Percentiles rank a stretch among this genome's conserved stretches.
Evolutionary conservation across 2,888 invertebrate genomes (phyloP).

Genomic region (Xanthia togata): DNA sequence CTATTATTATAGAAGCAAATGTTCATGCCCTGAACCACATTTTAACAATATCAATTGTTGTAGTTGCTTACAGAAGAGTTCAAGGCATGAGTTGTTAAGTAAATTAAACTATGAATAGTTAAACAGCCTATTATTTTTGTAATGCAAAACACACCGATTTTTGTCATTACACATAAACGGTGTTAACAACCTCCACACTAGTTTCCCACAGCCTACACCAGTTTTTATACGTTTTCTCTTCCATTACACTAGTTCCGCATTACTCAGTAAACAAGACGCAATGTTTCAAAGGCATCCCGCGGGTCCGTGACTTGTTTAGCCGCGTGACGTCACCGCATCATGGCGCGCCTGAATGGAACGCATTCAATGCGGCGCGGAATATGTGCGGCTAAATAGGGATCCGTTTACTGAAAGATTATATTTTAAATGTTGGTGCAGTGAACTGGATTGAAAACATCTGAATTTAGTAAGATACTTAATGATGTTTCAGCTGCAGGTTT

Average conservation of each 20-base stretch:
- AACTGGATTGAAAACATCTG: background rate
- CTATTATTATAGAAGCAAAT: background rate
- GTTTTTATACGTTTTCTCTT: background rate
- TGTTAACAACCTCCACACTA: background rate
- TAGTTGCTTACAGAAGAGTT: background rate
- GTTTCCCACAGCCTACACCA: background rate
- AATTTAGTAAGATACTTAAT: background rate
- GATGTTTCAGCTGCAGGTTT: background rate
- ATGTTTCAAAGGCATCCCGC: constrained; percentile 51
- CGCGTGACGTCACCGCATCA: constrained; percentile 47
- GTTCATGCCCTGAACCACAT: no score
- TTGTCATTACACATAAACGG: background rate
- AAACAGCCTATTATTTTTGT: background rate
- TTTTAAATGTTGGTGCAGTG: background rate
- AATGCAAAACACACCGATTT: background rate
- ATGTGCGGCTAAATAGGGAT: constrained; percentile 1
- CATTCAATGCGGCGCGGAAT: constrained; percentile 19
- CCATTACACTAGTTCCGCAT: background rate
- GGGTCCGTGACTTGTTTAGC: constrained; percentile 39
- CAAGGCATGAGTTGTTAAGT: no score
- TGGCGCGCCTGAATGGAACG: constrained; percentile 37
- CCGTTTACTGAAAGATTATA: background rate
- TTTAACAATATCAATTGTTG: background rate
- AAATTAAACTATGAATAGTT: background rate
- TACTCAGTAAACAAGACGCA: constrained; percentile 45